A percentile compares a stretch with the other conserved stretches of the same genome.
These are phyloP conservation scores for rabbit (Oryctolagus cuniculus) DNA, from an alignment of 2,113 vertebrate genomes.

Conservation along the genomic window mOryCun1.1 NC_091435.1:105457001-105457500, in stretches of 20 bases:
- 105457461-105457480: background rate
- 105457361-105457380: slow-evolving; percentile 44
- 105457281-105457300: slow-evolving; percentile 76
- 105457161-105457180: slow-evolving; percentile 90
- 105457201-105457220: slow-evolving; percentile 90
- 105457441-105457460: background rate
- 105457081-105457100: slow-evolving; percentile 92
- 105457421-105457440: background rate
- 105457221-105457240: slow-evolving; percentile 92
- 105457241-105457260: slow-evolving; percentile 89
- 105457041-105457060: slow-evolving; percentile 97
- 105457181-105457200: slow-evolving; percentile 92
- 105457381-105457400: background rate
- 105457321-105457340: slow-evolving; percentile 28
- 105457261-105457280: slow-evolving; percentile 85
- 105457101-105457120: slow-evolving; percentile 94
- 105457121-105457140: slow-evolving; percentile 97
- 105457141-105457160: slow-evolving; percentile 96
- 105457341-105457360: background rate
- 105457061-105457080: slow-evolving; percentile 96
- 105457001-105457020: slow-evolving; percentile 95
- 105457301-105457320: slow-evolving; percentile 72
- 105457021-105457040: slow-evolving; percentile 99
- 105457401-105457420: background rate
- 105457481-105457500: background rate